These are phyloP conservation scores for Philonicus albiceps DNA, from an alignment of 2,888 invertebrate species.

Conservation along the genomic window DNA sequence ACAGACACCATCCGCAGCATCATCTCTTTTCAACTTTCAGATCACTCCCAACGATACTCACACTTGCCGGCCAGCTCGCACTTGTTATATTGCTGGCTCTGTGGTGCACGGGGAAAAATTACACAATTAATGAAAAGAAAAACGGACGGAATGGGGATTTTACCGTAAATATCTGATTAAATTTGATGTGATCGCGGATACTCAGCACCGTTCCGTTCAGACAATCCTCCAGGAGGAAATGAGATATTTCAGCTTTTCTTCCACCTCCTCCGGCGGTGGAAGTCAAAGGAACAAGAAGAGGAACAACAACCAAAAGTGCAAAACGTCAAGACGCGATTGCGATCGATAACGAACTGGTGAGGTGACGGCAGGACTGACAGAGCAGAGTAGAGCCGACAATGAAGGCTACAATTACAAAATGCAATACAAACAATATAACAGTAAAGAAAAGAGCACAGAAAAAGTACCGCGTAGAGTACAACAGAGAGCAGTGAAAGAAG, in stretches of 20 bases:
- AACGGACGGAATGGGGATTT: neutral
- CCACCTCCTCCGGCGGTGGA: neutral
- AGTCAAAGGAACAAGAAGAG: neutral
- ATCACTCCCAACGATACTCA: neutral
- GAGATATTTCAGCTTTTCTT: neutral
- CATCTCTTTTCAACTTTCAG: neutral
- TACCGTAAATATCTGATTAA: neutral
- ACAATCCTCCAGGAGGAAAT: neutral
- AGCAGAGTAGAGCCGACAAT: neutral
- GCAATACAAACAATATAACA: neutral
- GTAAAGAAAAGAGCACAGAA: neutral
- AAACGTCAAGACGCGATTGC: neutral
- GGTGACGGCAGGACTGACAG: neutral
- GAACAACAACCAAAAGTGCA: neutral
- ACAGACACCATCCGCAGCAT: neutral
- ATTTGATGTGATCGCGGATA: neutral
- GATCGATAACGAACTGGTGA: slow-evolving; percentile 26
- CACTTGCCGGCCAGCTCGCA: neutral
- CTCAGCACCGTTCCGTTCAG: neutral
- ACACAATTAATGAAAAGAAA: neutral
- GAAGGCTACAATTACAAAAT: neutral
- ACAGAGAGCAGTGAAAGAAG: neutral
- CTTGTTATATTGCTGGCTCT: neutral
- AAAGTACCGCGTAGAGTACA: neutral
- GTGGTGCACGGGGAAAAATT: neutral